Evolutionary conservation across 2,888 invertebrate genomes (phyloP).

Genomic region (Phoronis australis): DNA sequence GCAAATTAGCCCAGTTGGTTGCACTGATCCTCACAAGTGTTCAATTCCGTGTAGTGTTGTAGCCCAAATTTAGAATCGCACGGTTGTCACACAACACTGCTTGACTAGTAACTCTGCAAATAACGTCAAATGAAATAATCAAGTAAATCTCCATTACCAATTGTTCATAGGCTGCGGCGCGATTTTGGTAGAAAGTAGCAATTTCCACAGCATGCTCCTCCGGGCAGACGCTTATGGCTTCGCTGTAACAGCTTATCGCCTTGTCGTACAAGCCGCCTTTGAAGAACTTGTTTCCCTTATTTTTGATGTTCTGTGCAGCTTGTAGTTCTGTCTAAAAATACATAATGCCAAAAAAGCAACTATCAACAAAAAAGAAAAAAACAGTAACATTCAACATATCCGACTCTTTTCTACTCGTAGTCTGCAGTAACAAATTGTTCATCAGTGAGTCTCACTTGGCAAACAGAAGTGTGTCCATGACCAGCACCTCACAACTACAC

Average conservation of each 20-base stretch:
- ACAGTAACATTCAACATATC: too few relatives aligned
- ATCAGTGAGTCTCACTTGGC: too few relatives aligned
- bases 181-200: slow-evolving; percentile 90
- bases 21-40: not conserved
- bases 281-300: slow-evolving; percentile 55
- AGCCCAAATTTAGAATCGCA: not conserved
- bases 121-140: not conserved
- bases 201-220: slow-evolving; percentile 65
- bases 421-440: too few relatives aligned
- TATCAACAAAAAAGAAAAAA: too few relatives aligned
- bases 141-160: too few relatives aligned
- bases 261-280: slow-evolving; percentile 53
- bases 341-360: too few relatives aligned
- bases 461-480: too few relatives aligned
- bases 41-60: not conserved
- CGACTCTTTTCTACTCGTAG: too few relatives aligned
- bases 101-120: not conserved
- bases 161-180: slow-evolving; percentile 92
- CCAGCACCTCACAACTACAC: too few relatives aligned
- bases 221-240: slow-evolving; percentile 55
- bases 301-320: slow-evolving; percentile 59
- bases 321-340: slow-evolving; percentile 34
- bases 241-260: slow-evolving; percentile 55
- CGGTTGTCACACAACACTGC: not conserved
- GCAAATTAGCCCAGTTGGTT: too few relatives aligned